These are phyloP conservation scores for Macquaria ambigua DNA, from an alignment of 2,113 vertebrate species.

Conservation along the genomic window DNA sequence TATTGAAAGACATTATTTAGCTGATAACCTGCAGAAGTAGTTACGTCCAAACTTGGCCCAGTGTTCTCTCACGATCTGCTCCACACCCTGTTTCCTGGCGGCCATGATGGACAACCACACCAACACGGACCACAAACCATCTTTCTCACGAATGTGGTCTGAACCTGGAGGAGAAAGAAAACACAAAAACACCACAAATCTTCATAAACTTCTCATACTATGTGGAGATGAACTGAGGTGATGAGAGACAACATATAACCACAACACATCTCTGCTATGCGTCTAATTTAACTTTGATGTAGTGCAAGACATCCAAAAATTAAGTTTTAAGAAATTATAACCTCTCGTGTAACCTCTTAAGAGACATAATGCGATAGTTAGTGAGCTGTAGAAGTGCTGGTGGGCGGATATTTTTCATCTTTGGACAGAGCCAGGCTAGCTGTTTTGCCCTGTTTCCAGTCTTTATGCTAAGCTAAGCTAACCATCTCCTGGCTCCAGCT, in stretches of 20 bases:
- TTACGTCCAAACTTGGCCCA: conserved; percentile 97
- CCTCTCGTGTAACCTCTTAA: background rate
- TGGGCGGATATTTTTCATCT: background rate
- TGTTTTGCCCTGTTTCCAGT: background rate
- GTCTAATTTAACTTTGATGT: background rate
- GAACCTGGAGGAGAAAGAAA: conserved; percentile 85
- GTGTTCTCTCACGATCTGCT: conserved; percentile 95
- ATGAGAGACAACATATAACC: background rate
- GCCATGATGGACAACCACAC: conserved; percentile 96
- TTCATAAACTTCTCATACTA: background rate
- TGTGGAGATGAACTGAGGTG: background rate
- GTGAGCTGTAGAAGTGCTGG: background rate
- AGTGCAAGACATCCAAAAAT: background rate
- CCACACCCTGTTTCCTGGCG: conserved; percentile 92
- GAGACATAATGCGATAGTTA: background rate
- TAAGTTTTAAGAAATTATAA: background rate
- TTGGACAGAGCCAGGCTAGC: background rate
- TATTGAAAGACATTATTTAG: background rate
- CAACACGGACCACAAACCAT: conserved; percentile 96
- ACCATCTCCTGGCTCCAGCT: too few relatives aligned
- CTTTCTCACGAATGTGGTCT: conserved; percentile 97
- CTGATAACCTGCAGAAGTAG: conserved; percentile 95
- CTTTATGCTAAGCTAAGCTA: background rate
- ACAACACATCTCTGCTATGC: background rate
- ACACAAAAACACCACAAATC: background rate